These are phyloP conservation scores for Lagodon rhomboides DNA, from an alignment of 2,797 vertebrate species.

Conservation along the genomic window DNA sequence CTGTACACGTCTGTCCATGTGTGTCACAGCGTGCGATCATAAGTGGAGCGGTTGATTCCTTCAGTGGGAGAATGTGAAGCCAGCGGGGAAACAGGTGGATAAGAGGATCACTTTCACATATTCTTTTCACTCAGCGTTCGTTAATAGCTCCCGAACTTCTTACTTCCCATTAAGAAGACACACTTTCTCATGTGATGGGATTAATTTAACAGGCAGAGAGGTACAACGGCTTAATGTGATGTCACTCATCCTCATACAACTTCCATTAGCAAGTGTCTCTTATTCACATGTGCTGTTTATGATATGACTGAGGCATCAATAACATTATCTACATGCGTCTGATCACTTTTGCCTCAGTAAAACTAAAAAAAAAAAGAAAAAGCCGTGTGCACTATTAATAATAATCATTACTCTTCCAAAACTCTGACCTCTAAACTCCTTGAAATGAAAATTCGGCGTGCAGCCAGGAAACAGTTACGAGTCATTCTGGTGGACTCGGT, in stretches of 20 bases:
- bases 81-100: not conserved
- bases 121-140: not conserved
- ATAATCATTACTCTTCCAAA: not conserved
- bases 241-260: not conserved
- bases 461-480: too few relatives aligned
- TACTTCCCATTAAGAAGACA: not conserved
- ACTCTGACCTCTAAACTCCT: not conserved
- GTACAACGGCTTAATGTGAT: not conserved
- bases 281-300: not conserved
- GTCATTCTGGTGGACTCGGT: not conserved
- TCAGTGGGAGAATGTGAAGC: not conserved
- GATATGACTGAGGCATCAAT: too few relatives aligned
- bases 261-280: not conserved
- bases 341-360: not conserved
- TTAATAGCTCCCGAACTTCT: not conserved
- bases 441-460: too few relatives aligned
- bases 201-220: conserved; percentile 20
- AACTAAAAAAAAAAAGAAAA: too few relatives aligned
- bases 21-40: not conserved
- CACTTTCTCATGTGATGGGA: not conserved
- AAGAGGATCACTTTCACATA: not conserved
- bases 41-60: too few relatives aligned
- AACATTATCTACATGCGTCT: not conserved
- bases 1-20: not conserved
- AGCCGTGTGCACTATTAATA: not conserved